phyloP scores from a whole-genome alignment of 2,888 invertebrate genomes.

The Nipponacmea schrenckii region DNA sequence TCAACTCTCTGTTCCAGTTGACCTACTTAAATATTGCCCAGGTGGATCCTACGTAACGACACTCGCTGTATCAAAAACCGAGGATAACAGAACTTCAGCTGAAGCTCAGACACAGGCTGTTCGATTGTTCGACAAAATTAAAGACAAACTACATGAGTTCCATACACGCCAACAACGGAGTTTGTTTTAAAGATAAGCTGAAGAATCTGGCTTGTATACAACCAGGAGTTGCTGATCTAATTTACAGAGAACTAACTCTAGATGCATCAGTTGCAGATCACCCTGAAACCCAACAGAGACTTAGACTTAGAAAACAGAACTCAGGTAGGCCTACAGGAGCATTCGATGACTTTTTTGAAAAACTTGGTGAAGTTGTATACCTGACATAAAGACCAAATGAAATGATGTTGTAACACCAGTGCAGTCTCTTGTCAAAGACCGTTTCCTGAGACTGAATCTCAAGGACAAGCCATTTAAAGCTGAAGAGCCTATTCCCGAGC shows the following conservation, averaged over 20 bases:
- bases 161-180: background rate
- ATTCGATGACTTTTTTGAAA: background rate
- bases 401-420: no score
- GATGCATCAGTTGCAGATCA: slow-evolving; percentile 2
- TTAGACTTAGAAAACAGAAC: background rate
- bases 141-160: background rate
- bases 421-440: no score
- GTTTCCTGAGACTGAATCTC: no score
- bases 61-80: background rate
- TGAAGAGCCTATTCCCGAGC: no score
- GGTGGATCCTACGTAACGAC: background rate
- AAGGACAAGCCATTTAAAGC: no score
- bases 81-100: background rate
- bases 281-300: background rate
- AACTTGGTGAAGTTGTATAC: background rate
- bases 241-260: slow-evolving; percentile 13
- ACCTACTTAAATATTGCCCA: background rate
- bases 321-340: slow-evolving; percentile 5
- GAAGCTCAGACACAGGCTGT: background rate
- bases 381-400: no score
- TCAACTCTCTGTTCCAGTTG: background rate
- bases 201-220: background rate
- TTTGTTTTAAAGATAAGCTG: background rate
- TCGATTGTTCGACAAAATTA: no score
- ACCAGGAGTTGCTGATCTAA: background rate